Base-by-base conservation (phyloP, 2,113 vertebrate species). In the Leptocoma aspasia region DNA sequence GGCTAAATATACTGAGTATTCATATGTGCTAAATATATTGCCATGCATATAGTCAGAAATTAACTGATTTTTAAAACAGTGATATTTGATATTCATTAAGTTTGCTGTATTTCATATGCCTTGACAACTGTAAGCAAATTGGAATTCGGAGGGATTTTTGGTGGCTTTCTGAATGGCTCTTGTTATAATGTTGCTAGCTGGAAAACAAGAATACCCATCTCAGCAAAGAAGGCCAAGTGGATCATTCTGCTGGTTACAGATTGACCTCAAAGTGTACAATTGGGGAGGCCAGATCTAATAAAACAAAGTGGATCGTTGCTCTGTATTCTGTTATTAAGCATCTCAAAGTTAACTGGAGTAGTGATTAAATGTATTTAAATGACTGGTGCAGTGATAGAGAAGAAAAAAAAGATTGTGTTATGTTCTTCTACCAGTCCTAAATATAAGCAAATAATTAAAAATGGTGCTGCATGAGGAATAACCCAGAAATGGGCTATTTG, bases 291-390 rank as follows among this genome's bases (percentile, higher is more conserved):
- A 79, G 68, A 35, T 50, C 63, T 88, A 72, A 89, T 86, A 47
- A 73, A 95, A 80, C 64, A 70, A 72, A 89, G 79, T 49, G 30
- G 77, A 63, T 94, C 57, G 47, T 72, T 87, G 83, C 47, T 92
- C 33, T 84, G 33, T 61, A 8, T 93, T 89, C 60, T 86, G 15
- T 66, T 79, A 85, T 57, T 88, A 84, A 86, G 53, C 44, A 56
- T 90, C 49, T 90, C 1, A 0, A 30, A 89, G 61, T 89, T 95
- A 78, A 94, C 76, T 54, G 37, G 82, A 68, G n/a, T 85, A 72
- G 39, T 83, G 52, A 94, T 90, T 91, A 88, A 86, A 83, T 86
- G 61, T 61, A 37, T 72, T 89, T 84, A 89, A 89, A 84, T 76
- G 16, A 77, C 44, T 79, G 17, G 41, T 86, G 20, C 21, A 42